Percentiles rank a stretch among this genome's conserved stretches.
Conservation (phyloP, 2,113 vertebrate species). For the Pogonocichla stellata region DNA sequence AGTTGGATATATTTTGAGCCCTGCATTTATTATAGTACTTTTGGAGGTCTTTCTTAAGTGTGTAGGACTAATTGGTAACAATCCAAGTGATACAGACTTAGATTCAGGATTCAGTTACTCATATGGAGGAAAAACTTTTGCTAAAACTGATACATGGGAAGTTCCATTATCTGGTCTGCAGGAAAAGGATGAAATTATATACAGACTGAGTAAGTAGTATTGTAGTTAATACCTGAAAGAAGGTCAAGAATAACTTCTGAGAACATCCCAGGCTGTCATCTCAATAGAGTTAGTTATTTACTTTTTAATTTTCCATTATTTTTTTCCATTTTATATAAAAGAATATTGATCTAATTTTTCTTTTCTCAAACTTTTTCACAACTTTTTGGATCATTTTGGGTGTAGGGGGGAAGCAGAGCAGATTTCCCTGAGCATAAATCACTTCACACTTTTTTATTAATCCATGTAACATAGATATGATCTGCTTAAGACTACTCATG, state of each 20-base stretch:
- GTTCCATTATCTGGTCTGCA: neutral
- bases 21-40: neutral
- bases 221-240: neutral
- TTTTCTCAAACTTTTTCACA: neutral
- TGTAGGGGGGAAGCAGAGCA: neutral
- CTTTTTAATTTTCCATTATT: neutral
- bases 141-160: neutral
- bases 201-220: neutral
- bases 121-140: neutral
- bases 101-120: neutral
- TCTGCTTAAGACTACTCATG: neutral
- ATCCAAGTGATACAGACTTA: neutral
- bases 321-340: neutral
- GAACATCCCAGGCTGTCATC: neutral
- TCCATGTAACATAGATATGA: neutral
- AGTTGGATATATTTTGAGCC: neutral
- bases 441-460: neutral
- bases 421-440: neutral
- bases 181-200: neutral
- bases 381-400: neutral
- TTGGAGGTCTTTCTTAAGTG: neutral
- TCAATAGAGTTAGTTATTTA: neutral
- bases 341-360: neutral
- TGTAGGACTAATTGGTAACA: neutral
- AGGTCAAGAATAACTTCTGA: neutral